These are phyloP conservation scores for Mimachlamys varia DNA, from an alignment of 2,888 invertebrate species.

Conservation along the genomic window DNA sequence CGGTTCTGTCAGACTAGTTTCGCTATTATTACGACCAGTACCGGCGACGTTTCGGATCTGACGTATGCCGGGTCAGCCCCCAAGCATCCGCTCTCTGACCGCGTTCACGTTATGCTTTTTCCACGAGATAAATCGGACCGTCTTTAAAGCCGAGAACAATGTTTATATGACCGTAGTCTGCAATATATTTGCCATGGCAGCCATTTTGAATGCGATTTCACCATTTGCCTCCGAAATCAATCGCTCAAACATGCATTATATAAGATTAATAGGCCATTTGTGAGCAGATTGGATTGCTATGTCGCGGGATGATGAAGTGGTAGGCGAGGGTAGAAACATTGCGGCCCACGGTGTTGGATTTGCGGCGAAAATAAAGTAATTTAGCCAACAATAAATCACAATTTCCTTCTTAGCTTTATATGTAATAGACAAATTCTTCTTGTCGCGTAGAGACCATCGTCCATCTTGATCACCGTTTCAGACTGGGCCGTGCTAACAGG, in stretches of 20 bases:
- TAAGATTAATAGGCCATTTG: slow-evolving; percentile 43
- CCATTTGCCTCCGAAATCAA: slow-evolving; percentile 39
- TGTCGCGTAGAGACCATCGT: slow-evolving; percentile 21
- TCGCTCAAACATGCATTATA: slow-evolving; percentile 42
- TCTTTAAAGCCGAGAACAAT: background rate
- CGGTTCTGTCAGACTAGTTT: background rate
- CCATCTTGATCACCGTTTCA: slow-evolving; percentile 32
- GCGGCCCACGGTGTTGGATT: slow-evolving; percentile 40
- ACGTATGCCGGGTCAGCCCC: background rate
- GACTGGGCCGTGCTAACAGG: slow-evolving; percentile 33
- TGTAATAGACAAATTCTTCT: slow-evolving; percentile 36
- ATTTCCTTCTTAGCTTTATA: slow-evolving; percentile 36
- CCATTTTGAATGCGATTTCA: slow-evolving; percentile 37
- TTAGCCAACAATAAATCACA: slow-evolving; percentile 42
- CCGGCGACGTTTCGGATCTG: no score
- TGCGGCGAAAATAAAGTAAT: slow-evolving; percentile 45
- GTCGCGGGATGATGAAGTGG: slow-evolving; percentile 38
- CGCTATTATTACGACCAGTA: background rate
- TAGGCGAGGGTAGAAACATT: slow-evolving; percentile 42
- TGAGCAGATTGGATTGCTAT: slow-evolving; percentile 24
- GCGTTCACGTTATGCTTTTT: background rate
- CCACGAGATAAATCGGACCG: background rate
- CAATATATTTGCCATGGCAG: slow-evolving; percentile 6
- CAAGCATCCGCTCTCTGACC: background rate
- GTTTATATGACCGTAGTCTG: slow-evolving; percentile 13